These are phyloP conservation scores for Mimas tiliae DNA, from an alignment of 2,888 invertebrate genomes.

Conservation along the genomic window DNA sequence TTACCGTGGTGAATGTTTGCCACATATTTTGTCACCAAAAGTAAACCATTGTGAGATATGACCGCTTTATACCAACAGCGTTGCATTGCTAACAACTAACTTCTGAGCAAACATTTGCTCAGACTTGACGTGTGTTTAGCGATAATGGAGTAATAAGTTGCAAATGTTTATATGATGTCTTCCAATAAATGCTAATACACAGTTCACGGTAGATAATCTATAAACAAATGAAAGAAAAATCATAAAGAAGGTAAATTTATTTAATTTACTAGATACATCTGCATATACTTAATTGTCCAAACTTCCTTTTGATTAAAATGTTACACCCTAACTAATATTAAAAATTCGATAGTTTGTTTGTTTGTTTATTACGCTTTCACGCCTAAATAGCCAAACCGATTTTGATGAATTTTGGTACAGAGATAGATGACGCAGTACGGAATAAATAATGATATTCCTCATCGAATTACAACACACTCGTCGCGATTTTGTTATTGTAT, in stretches of 20 bases:
- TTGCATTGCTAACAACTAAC: constrained; percentile 51
- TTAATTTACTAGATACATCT: constrained; percentile 10
- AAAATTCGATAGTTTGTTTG: no score
- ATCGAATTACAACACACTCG: no score
- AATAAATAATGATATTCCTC: no score
- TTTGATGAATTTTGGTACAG: no score
- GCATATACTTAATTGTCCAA: neutral
- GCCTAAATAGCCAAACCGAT: no score
- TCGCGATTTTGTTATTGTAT: no score
- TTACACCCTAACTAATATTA: no score
- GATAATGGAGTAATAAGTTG: constrained; percentile 70
- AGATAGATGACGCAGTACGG: no score
- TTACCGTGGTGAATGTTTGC: constrained; percentile 14
- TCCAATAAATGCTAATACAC: constrained; percentile 59
- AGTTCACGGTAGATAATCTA: constrained; percentile 59
- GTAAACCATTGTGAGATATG: constrained; percentile 40
- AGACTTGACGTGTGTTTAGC: constrained; percentile 63
- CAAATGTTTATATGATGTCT: constrained; percentile 69
- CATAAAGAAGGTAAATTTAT: constrained; percentile 23
- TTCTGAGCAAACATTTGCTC: constrained; percentile 66
- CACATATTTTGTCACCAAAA: constrained; percentile 34
- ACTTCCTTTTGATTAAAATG: neutral
- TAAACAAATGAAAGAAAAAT: constrained; percentile 41
- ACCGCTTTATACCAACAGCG: constrained; percentile 44
- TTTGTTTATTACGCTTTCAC: no score